A percentile compares a stretch with the other conserved stretches of the same genome.
Evolutionary conservation across 2,797 vertebrate genomes (phyloP).

Genomic region (Pangasius macronema): DNA sequence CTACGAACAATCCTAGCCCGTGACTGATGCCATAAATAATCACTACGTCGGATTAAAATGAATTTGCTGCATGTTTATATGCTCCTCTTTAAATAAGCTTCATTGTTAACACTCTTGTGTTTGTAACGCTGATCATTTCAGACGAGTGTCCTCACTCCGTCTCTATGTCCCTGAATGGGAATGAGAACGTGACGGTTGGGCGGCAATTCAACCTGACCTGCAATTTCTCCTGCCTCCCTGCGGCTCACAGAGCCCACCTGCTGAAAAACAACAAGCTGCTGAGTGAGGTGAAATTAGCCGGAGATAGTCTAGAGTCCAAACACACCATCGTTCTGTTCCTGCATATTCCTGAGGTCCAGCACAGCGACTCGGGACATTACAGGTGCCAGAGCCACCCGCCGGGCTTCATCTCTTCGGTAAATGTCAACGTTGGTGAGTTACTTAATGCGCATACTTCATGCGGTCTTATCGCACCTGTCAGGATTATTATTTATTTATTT

Average conservation of each 20-base stretch:
- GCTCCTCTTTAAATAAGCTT: not conserved
- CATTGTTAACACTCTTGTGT: not conserved
- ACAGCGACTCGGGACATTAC: constrained; percentile 41
- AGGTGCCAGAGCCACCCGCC: constrained; percentile 14
- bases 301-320: not conserved
- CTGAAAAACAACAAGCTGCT: not conserved
- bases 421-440: not conserved
- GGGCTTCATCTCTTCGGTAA: not conserved
- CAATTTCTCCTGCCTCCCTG: constrained; percentile 4
- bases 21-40: not conserved
- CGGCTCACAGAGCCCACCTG: constrained; percentile 4
- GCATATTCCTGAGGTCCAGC: constrained; percentile 6
- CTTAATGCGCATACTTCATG: not conserved
- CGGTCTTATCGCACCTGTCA: not conserved
- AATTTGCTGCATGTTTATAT: not conserved
- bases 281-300: not conserved
- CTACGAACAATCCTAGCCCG: not conserved
- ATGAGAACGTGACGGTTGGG: constrained; percentile 11
- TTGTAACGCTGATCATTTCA: constrained; percentile 3
- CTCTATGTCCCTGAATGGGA: not conserved
- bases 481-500: not conserved
- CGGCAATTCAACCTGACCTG: constrained; percentile 49
- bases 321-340: constrained; percentile 14
- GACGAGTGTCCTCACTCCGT: constrained; percentile 30
- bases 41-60: not conserved